Conservation (phyloP, 35 echinoderm and acorn worm genomes). For the Apostichopus parvimensis region DNA sequence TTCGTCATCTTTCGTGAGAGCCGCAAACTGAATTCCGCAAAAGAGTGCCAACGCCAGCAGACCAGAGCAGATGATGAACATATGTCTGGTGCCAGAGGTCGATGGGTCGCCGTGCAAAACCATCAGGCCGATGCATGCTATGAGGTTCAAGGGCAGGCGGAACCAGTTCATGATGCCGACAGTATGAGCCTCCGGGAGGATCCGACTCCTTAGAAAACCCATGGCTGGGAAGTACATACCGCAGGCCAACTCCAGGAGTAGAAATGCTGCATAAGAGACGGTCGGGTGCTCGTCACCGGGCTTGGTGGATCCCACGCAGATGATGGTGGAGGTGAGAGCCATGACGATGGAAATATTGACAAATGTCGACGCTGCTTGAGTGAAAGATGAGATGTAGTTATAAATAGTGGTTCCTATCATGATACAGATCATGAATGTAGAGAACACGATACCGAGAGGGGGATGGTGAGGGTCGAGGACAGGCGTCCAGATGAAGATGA, state of each 20-base stretch:
- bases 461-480: conserved; percentile 63
- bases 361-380: conserved; percentile 55
- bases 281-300: conserved; percentile 64
- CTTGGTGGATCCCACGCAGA: conserved; percentile 88
- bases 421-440: conserved; percentile 95
- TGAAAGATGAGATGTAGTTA: conserved; percentile 63
- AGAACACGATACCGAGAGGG: conserved; percentile 92
- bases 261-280: conserved; percentile 84
- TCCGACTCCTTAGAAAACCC: conserved; percentile 77
- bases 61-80: conserved; percentile 85
- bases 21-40: conserved; percentile 79
- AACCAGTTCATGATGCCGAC: conserved; percentile 99
- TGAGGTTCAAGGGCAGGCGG: conserved; percentile 89
- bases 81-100: conserved; percentile 78
- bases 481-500: conserved; percentile 99
- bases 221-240: conserved; percentile 97
- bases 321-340: conserved; percentile 68
- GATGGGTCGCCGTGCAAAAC: conserved; percentile 87
- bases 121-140: conserved; percentile 92
- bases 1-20: conserved; percentile 67
- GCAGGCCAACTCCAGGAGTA: conserved; percentile 87
- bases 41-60: conserved; percentile 71
- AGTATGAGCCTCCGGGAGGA: conserved; percentile 87
- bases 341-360: conserved; percentile 82
- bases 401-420: conserved; percentile 92